Evolutionary conservation across 2,888 invertebrate species (phyloP), one percentile per base, ranked within the genome.

Genomic region (Serrognathus titanus): DNA sequence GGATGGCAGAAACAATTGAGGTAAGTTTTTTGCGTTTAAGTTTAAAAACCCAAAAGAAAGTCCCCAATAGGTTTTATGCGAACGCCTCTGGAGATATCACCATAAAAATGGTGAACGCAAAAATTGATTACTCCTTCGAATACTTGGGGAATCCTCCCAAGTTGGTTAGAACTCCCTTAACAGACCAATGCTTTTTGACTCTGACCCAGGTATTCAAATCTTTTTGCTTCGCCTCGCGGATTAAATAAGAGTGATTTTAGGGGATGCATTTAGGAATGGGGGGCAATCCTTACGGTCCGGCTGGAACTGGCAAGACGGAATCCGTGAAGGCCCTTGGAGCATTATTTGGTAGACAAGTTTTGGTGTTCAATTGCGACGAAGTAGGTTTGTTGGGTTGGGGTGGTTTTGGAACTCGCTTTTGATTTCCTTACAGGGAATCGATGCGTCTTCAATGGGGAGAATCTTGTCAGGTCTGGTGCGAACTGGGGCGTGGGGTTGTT

Each of bases 271-370:
- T 98, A 78, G 98, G 98, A 0, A 82, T 98, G 65, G 97, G 98
- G 55, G 99, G 98, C 7, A 99, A 99, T 80, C 98, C 98, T 0
- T 98, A 97, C 70, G 99, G 99, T 0, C 98, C 98, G 1, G 99
- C 99, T 13, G 99, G 99, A 53, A 99, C 98, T 0, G 98, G 98
- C 0, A 99, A 99, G 81, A 99, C 98, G 0, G 98, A 99, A 78
- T 96, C 97, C 16, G 96, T 99, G 0, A 99, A 99, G 80, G 95
- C 97, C 1, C 80, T 99, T 5, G 96, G 94, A 0, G 85, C 87
- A 3, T 82, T 97, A 65, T 82, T 98, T 64, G 98, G 98, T 0
- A 83, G 98, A 52, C 88, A 97, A 69, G 94, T 95, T n/a, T 79
- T 97, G 48, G 93, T 97, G 6, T 97, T 97, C 77, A 97, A 97